Evolutionary conservation across 1,140 invertebrate genomes (phyloP), one percentile per base, ranked within the genome.

Genomic region (Aradophagus sp.): DNA sequence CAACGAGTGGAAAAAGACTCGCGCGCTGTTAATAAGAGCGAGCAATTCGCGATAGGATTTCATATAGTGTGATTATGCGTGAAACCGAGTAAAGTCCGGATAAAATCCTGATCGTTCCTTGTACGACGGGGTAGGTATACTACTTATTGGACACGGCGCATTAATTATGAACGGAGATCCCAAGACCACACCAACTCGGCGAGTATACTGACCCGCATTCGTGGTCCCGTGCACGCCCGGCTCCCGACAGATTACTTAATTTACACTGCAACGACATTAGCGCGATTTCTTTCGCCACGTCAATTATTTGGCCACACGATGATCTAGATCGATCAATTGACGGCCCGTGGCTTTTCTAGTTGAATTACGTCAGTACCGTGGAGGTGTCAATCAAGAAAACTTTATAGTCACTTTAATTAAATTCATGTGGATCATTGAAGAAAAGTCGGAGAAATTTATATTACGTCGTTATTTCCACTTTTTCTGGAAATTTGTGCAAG

Each of bases 111-210:
- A 44, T 50, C 65, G 62, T 47, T 52, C 41, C 31, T 39, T 41
- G 45, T 39, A 59, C 67, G 53, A 65, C 68, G 68, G 36, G 59
- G 68, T 71, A 65, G 59, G 59, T 71, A 71, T 65, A 58, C 59
- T 63, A 58, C 67, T 69, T 62, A 69, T 50, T 62, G 39, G 41
- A 62, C 62, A 58, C 58, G 52, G 67, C 67, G 58, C 58, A 63
- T 70, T 69, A 69, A 69, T 69, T 69, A 62, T 45, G 32, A 59
- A 14, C 44, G 47, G 16, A 62, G 50, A 62, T 58, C 36, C 19
- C 27, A 19, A 58, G 66, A 69, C 66, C 66, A 62, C 66, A 69
- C 66, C 29, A 61, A 55, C 56, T 61, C 23, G 35, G 0, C 31
- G 52, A 48, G 45, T 45, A 26, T 23, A 36, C 45, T 45, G 47